Conservation (phyloP, 2,888 invertebrate species). For the Xanthia icteritia region DNA sequence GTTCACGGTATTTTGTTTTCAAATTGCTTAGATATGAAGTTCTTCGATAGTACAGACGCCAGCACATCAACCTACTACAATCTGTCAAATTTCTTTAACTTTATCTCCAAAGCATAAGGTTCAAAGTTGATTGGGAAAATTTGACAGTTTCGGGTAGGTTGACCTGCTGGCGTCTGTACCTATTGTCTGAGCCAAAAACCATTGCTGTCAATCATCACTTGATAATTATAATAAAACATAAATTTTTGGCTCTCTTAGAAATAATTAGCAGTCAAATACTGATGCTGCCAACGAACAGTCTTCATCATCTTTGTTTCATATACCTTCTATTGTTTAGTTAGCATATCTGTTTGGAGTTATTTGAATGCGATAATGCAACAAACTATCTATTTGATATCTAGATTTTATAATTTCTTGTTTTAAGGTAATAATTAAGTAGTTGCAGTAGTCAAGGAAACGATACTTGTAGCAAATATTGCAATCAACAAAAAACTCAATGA, state of each 20-base stretch:
- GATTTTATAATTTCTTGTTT: neutral
- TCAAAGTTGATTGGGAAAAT: too few relatives aligned
- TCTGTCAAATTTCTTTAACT: too few relatives aligned
- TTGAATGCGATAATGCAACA: neutral
- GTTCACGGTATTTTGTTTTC: too few relatives aligned
- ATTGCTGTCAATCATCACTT: slow-evolving; percentile 29
- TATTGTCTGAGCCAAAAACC: slow-evolving; percentile 13
- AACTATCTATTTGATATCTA: neutral
- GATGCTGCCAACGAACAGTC: neutral
- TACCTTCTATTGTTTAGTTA: neutral
- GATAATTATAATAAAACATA: slow-evolving; percentile 13
- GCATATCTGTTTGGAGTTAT: neutral
- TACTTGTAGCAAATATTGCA: too few relatives aligned
- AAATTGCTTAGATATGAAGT: too few relatives aligned
- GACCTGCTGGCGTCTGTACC: too few relatives aligned
- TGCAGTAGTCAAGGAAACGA: too few relatives aligned
- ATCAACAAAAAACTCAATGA: neutral
- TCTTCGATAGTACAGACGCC: too few relatives aligned
- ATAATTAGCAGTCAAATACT: slow-evolving; percentile 17
- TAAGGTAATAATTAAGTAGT: neutral
- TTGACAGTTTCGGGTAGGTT: too few relatives aligned
- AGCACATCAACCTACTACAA: too few relatives aligned
- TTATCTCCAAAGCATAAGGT: too few relatives aligned
- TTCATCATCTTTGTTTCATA: neutral
- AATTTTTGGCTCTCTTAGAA: slow-evolving; percentile 16